A percentile compares a stretch with the other conserved stretches of the same genome.
These are phyloP conservation scores for Epinephelus malabaricus DNA, from an alignment of 2,797 vertebrate genomes.

Conservation along the genomic window DNA sequence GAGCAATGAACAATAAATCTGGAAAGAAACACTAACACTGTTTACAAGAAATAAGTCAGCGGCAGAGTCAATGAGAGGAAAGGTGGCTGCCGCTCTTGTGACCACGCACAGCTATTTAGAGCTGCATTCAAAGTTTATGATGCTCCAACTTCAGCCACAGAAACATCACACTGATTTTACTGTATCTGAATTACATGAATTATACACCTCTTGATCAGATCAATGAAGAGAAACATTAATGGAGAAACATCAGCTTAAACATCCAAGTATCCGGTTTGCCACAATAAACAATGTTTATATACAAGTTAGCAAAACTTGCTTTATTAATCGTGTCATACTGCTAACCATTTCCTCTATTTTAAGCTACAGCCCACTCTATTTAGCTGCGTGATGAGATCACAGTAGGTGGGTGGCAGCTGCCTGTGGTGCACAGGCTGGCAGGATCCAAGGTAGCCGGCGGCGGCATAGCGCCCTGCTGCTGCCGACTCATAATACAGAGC, in stretches of 20 bases:
- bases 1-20: neutral
- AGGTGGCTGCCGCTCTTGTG: too few relatives aligned
- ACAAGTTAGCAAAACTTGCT: neutral
- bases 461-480: neutral
- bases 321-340: neutral
- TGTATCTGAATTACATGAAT: neutral
- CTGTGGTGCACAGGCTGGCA: conserved; percentile 5
- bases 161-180: neutral
- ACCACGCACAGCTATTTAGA: neutral
- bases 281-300: neutral
- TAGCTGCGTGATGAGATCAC: conserved; percentile 13
- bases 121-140: neutral
- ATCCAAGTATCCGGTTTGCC: neutral
- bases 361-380: neutral
- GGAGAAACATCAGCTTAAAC: neutral
- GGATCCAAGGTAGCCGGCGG: neutral
- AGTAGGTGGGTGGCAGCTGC: conserved; percentile 23
- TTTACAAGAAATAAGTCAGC: neutral
- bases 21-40: neutral
- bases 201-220: neutral
- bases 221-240: neutral
- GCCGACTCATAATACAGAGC: neutral
- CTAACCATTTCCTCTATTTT: conserved; percentile 10
- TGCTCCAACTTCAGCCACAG: neutral
- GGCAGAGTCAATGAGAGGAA: neutral